Base-by-base conservation (phyloP, 2,113 vertebrate genomes). In the Xyliphius kryptos region DNA sequence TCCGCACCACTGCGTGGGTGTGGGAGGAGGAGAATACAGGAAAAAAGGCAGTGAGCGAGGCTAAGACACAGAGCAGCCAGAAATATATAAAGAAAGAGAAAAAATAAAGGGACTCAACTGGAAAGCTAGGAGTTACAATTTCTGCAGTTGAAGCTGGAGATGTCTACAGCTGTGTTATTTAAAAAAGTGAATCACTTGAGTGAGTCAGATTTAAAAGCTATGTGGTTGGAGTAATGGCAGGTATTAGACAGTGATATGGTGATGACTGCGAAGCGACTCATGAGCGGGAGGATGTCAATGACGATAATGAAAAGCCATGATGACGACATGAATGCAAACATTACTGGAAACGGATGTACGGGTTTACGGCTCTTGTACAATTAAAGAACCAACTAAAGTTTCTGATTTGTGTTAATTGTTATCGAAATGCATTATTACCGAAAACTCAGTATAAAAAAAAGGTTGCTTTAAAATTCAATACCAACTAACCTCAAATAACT, bases 191-290 rank as follows among this genome's bases (percentile, higher is more conserved):
- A 26, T 58, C 56, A 47, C 41, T 59, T 47, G 6, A 7, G 17
- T 67, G 56, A 59, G 56, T 67, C 65, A 67, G 56, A 37, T 15
- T 12, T 53, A 60, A 59, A 52, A 59, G 65, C 65, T 32, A 44
- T 60, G 48, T 32, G 49, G 37, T 59, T 37, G 37, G 13, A 52
- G 44, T 46, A 15, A 53, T 43, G 2, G 49, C 47, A 36, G 15
- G 19, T 15, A 46, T 13, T 32, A 36, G 26, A 32, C 26, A 32
- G 26, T 32, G 26, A 32, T 32, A 11, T 15, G 38, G 47, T 17
- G 38, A 46, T 46, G 56, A 53, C 48, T 37, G 48, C 7, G 13
- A 15, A 11, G 17, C 36, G 26, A 40, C 20, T 66, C 11, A 67
- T 44, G 40, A 59, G 17, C 26, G 32, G 14, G 40, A 54, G 22